These are phyloP conservation scores for Monomorium pharaonis DNA, from an alignment of 1,140 invertebrate species.

Conservation along the genomic window DNA sequence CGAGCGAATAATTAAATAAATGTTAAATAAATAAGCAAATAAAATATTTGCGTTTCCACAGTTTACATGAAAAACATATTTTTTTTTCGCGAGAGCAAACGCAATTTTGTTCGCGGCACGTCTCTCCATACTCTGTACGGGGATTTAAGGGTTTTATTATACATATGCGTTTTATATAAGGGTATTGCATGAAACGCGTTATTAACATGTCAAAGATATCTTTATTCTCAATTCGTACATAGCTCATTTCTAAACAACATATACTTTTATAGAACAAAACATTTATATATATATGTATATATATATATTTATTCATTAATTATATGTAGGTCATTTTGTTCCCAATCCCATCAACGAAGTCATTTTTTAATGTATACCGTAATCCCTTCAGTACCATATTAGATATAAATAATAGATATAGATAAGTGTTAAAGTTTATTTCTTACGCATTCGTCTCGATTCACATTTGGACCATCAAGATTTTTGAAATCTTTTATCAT, in stretches of 20 bases:
- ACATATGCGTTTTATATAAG: no score
- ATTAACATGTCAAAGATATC: slow-evolving; percentile 51
- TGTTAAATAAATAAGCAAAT: background rate
- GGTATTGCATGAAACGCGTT: background rate
- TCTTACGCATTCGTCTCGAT: background rate
- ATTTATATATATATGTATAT: slow-evolving; percentile 28
- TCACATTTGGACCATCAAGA: background rate
- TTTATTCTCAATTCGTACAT: slow-evolving; percentile 49
- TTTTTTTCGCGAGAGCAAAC: background rate
- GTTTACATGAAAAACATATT: background rate
- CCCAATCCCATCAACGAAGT: slow-evolving; percentile 32
- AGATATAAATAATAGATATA: background rate
- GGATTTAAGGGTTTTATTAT: background rate
- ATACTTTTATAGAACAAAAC: slow-evolving; percentile 31
- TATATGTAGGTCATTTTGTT: slow-evolving; percentile 40
- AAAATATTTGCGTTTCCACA: background rate
- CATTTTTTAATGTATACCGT: background rate
- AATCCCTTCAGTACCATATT: slow-evolving; percentile 25
- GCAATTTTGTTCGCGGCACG: background rate
- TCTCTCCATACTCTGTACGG: background rate
- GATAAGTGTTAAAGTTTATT: slow-evolving; percentile 4
- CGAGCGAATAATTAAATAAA: no score
- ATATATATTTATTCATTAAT: slow-evolving; percentile 1
- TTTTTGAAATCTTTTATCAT: background rate
- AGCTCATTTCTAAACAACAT: slow-evolving; percentile 39